A percentile compares a stretch with the other conserved stretches of the same genome.
Conservation (phyloP, 1,140 invertebrate species). For the Melipona quadrifasciata region DNA sequence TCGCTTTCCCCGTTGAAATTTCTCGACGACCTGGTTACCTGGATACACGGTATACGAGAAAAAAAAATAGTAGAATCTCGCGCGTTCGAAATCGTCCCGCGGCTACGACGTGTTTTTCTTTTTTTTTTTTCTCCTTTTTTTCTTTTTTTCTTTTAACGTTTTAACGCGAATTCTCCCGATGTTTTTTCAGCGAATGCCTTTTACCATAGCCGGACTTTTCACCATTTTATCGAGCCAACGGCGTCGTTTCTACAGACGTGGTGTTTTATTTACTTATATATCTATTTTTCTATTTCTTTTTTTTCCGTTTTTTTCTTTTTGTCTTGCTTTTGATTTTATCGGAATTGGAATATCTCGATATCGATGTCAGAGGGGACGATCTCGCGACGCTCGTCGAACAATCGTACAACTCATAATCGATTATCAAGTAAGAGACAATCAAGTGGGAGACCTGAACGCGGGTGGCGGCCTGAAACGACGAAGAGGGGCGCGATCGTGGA, state of each 20-base stretch:
- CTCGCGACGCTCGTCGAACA: constrained; percentile 4
- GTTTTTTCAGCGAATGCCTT: constrained; percentile 28
- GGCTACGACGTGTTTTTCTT: neutral
- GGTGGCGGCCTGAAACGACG: constrained; percentile 5
- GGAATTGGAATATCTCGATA: neutral
- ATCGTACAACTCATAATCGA: constrained; percentile 48
- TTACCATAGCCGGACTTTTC: constrained; percentile 32
- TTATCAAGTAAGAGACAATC: constrained; percentile 66
- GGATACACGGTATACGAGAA: constrained; percentile 52
- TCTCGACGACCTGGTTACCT: constrained; percentile 38
- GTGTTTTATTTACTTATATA: neutral
- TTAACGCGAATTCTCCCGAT: constrained; percentile 7
- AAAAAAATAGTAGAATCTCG: neutral
- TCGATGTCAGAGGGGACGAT: neutral
- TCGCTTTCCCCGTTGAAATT: constrained; percentile 32
- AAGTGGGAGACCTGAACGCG: constrained; percentile 23
- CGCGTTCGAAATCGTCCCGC: constrained; percentile 13
- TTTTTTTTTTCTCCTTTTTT: too few species aligned
- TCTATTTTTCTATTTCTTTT: too few species aligned
- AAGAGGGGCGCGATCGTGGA: constrained; percentile 1
- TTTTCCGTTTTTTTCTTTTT: too few species aligned
- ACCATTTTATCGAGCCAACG: neutral
- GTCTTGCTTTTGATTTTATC: neutral
- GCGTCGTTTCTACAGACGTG: neutral
- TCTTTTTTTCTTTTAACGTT: constrained; percentile 19